Percentiles rank a stretch among this genome's conserved stretches.
These are phyloP conservation scores for Carcina quercana DNA, from an alignment of 2,888 invertebrate species.

Conservation along the genomic window DNA sequence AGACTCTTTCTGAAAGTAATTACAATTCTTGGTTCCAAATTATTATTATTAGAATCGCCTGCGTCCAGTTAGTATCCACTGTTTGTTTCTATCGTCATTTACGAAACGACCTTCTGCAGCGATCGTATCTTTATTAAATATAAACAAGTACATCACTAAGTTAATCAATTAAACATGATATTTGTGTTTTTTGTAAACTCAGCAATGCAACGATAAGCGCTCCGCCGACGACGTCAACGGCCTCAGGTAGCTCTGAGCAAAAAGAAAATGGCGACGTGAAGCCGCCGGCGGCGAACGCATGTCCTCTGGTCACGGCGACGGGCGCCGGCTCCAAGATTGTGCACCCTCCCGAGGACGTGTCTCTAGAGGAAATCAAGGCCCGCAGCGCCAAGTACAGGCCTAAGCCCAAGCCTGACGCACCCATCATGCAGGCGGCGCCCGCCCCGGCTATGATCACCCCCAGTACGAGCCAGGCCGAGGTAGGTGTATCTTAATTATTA, in stretches of 20 bases:
- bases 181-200: constrained; percentile 9
- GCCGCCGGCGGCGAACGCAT: constrained; percentile 50
- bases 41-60: too few relatives aligned
- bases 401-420: constrained; percentile 43
- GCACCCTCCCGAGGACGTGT: constrained; percentile 95
- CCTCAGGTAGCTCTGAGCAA: constrained; percentile 36
- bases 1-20: too few relatives aligned
- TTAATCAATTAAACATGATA: background rate
- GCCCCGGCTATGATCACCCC: constrained; percentile 38
- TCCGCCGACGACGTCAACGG: constrained; percentile 75
- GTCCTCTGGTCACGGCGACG: constrained; percentile 81
- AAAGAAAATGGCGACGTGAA: constrained; percentile 64
- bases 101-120: too few relatives aligned
- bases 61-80: too few relatives aligned
- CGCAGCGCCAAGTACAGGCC: constrained; percentile 79
- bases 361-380: constrained; percentile 88
- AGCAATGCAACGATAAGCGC: constrained; percentile 86
- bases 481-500: too few relatives aligned
- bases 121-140: too few relatives aligned
- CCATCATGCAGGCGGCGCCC: constrained; percentile 24
- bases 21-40: too few relatives aligned
- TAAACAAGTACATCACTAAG: background rate
- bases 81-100: too few relatives aligned
- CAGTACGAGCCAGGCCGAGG: constrained; percentile 62
- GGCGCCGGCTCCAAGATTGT: constrained; percentile 92